These are phyloP conservation scores for Pleuronectes platessa DNA, from an alignment of 2,113 vertebrate genomes.

Conservation along the genomic window DNA sequence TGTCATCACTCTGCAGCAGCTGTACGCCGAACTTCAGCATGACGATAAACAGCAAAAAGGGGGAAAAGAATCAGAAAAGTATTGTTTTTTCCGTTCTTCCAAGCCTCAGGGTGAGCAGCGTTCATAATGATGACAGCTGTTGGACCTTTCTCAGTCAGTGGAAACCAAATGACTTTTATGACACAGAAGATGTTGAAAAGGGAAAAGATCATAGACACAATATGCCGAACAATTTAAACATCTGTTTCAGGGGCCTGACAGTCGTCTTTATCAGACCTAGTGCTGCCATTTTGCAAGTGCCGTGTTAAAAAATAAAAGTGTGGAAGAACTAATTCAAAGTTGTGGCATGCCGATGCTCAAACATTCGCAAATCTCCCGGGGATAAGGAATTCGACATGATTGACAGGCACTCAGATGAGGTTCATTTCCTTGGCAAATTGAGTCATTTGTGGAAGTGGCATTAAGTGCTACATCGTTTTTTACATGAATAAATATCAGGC, in stretches of 20 bases:
- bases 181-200: neutral
- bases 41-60: constrained; percentile 26
- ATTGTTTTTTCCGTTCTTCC: constrained; percentile 17
- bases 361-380: constrained; percentile 11
- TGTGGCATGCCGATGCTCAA: neutral
- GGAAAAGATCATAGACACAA: constrained; percentile 35
- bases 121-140: constrained; percentile 48
- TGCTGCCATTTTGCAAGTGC: constrained; percentile 1
- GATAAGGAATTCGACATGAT: constrained; percentile 27
- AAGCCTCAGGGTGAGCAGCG: constrained; percentile 31
- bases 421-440: constrained; percentile 76
- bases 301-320: neutral
- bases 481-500: constrained; percentile 75
- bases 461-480: constrained; percentile 64
- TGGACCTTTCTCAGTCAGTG: constrained; percentile 7
- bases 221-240: constrained; percentile 20
- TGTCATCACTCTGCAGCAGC: constrained; percentile 47
- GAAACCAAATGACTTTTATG: constrained; percentile 25
- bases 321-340: constrained; percentile 13
- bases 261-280: neutral
- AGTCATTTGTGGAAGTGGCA: constrained; percentile 67
- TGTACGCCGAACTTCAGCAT: constrained; percentile 27
- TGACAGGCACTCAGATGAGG: constrained; percentile 69
- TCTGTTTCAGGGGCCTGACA: neutral
- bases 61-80: constrained; percentile 9